Base-by-base conservation (phyloP, 2,797 vertebrate species). In the Sebastes minor region DNA sequence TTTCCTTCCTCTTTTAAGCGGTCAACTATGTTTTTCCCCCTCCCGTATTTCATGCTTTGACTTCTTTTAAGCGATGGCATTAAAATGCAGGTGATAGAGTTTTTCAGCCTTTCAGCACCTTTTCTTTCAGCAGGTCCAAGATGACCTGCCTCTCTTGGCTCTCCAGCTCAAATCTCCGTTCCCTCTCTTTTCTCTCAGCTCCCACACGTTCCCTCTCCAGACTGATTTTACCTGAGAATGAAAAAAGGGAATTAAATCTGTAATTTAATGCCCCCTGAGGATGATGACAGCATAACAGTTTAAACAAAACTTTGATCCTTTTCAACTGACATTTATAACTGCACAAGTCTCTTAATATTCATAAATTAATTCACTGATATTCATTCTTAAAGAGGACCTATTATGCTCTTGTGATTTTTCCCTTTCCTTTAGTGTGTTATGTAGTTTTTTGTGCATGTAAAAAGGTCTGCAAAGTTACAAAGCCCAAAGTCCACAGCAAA, bases 111-210 rank as follows among this genome's bases (percentile, higher is more conserved):
- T 94, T 96, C 66, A 96, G 87, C 81, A 95, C 95, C 80, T 96
- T 96, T 63, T 95, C 94, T 84, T 96, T 96, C 2, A 96, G 85
- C 78, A 96, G 91, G 78, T 96, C 95, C 69, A 96, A 78, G 82
- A 96, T 95, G 73, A 96, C 95, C 89, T 96, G 95, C 69, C 96
- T 93, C 90, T 96, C 95, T 74, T 96, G 95, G 74, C 95, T 96
- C 92, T 96, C 95, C 63, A 96, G 91, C 82, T 96, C 95, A 80
- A 96, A 96, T 27, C 95, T 91, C 13, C 92, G 86, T 80, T 96
- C 96, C 53, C 94, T 91, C 80, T 96, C 95, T 84, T 93, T 95
- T 77, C 92, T 92, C 83, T 96, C 95, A 0, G 92, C 94, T 53
- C 90, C 95, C 33, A 96, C 90, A 57, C 95, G 93, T 82, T 96